phyloP scores from a whole-genome alignment of 2,797 vertebrate species.

The Spheniscus humboldti region DNA sequence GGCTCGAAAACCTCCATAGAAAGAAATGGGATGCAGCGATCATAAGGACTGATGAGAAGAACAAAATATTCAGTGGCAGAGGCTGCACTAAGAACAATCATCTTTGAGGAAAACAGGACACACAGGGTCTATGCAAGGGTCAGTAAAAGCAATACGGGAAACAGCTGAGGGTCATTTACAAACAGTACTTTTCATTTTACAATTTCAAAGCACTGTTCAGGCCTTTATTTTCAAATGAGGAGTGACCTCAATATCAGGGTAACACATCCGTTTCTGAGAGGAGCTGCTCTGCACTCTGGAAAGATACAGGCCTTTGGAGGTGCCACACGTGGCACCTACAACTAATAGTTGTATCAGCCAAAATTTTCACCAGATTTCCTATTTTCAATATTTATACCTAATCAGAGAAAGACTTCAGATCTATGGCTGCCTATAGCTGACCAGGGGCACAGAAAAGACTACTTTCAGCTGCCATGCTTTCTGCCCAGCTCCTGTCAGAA shows the following conservation, averaged over 20 bases:
- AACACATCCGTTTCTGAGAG: neutral
- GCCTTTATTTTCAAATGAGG: neutral
- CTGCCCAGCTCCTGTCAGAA: neutral
- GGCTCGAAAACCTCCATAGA: neutral
- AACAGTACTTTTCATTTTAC: neutral
- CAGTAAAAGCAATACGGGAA: neutral
- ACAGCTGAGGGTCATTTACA: neutral
- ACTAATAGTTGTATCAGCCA: neutral
- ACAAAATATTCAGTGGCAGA: neutral
- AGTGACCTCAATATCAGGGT: neutral
- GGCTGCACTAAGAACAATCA: neutral
- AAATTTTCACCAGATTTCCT: neutral
- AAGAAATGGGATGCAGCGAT: neutral
- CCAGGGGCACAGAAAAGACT: neutral
- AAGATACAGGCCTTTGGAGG: neutral
- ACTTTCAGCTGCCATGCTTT: neutral
- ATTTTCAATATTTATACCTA: neutral
- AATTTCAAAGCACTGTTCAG: neutral
- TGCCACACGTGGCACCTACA: neutral
- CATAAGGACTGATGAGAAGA: neutral
- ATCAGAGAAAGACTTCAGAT: neutral
- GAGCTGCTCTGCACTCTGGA: neutral
- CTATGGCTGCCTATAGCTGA: neutral
- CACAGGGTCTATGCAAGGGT: neutral
- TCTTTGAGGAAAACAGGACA: neutral